These are phyloP conservation scores for Hetaerina americana DNA, from an alignment of 1,140 invertebrate species.

Conservation along the genomic window DNA sequence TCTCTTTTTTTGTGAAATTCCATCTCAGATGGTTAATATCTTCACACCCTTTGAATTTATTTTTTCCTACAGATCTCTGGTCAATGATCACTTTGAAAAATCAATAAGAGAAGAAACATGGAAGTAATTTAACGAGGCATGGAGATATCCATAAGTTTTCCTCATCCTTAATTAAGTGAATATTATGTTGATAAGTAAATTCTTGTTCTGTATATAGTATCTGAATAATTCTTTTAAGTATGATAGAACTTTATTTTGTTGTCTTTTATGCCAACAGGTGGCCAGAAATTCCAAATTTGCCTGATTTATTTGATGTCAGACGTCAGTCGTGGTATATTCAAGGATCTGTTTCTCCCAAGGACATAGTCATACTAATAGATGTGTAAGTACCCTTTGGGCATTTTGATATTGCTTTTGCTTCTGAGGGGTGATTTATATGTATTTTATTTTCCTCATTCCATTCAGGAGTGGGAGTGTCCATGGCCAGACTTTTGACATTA, in stretches of 20 bases:
- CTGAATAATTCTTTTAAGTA: too few species aligned
- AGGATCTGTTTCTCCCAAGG: conserved; percentile 50
- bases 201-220: too few species aligned
- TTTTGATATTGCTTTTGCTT: conserved; percentile 3
- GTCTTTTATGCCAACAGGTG: conserved; percentile 5
- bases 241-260: conserved; percentile 4
- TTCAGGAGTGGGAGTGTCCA: conserved; percentile 47
- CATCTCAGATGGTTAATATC: too few species aligned
- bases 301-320: conserved; percentile 36
- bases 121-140: too few species aligned
- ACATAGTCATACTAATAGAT: conserved; percentile 54
- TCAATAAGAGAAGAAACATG: too few species aligned
- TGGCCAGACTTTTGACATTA: conserved; percentile 44
- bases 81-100: too few species aligned
- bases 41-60: too few species aligned
- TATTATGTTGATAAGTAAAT: too few species aligned
- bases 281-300: conserved; percentile 14
- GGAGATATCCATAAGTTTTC: too few species aligned
- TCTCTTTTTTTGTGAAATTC: too few species aligned
- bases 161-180: too few species aligned
- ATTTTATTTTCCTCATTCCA: conserved; percentile 9
- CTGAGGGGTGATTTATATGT: not conserved
- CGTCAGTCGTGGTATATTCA: conserved; percentile 43
- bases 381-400: conserved; percentile 17
- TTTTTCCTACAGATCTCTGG: too few species aligned